Evolutionary conservation across 1,140 invertebrate genomes (phyloP), one percentile per base, ranked within the genome.

Genomic region (Hyphantria cunea): DNA sequence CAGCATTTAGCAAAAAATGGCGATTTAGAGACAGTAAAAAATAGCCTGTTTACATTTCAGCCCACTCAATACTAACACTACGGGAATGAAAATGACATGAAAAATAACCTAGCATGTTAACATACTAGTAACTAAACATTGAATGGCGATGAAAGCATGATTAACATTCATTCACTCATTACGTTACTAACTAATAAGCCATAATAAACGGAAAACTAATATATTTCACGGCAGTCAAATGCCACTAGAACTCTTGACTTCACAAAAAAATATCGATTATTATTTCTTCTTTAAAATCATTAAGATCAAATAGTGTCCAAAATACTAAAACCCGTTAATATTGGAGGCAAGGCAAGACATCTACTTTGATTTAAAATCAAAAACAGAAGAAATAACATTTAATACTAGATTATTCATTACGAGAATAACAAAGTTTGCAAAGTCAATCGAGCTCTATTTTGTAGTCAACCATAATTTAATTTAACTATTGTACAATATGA

Each of bases 1-100:
- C 17, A 25, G 1, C 17, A 25, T 25, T 25, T 3, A 25, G 17
- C 17, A 5, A 25, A 3, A 25, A 25, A 5, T 25, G 17, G 5
- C 17, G 5, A 5, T 25, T 25, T 25, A 25, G 5, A 5, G 17
- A 25, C 17, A 25, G 2, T 3, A 25, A 25, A 25, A 25, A 25
- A 25, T 25, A 6, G 14, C 17, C 12, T 9, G 15, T 12, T 59
- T 49, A 4, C 14, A 10, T 10, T 45, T 49, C 45, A 34, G 45
- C 47, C 33, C 55, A 49, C 14, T 25, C 44, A 47, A 32, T 8
- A 12, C 15, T 47, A 47, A 25, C 11, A 8, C 4, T 34, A 34
- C 15, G 34, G 13, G 42, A 47, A 56, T 47, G 42, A 47, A 56
- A 47, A 56, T 56, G 42, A 56, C n/a, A 56, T 56, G 53, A 56